These are phyloP conservation scores for Melopsittacus undulatus DNA, from an alignment of 2,797 vertebrate species.

Conservation along the genomic window DNA sequence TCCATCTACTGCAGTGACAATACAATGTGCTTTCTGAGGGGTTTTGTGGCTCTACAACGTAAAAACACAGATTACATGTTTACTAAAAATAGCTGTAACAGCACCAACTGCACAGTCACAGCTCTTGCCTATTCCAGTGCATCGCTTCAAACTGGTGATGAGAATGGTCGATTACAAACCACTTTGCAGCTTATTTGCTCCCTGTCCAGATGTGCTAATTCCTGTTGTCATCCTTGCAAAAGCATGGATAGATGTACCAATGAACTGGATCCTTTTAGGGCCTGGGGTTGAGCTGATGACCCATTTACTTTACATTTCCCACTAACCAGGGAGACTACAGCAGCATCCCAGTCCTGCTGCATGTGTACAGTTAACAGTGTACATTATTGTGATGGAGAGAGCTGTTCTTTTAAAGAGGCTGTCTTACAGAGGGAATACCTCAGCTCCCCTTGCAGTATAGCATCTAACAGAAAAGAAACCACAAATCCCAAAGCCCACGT, in stretches of 20 bases:
- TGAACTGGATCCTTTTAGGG: not conserved
- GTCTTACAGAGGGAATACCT: not conserved
- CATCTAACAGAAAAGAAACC: not conserved
- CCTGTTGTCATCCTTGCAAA: not conserved
- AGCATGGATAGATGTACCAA: rapidly evolving
- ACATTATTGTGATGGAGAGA: not conserved
- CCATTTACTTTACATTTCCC: not conserved
- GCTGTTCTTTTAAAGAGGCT: not conserved
- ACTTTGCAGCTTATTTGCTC: not conserved
- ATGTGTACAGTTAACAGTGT: not conserved
- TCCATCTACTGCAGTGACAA: not conserved
- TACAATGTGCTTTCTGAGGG: not conserved
- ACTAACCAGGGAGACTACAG: not conserved
- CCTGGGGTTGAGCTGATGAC: not conserved
- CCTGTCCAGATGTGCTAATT: not conserved
- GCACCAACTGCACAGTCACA: not conserved
- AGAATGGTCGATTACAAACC: not conserved
- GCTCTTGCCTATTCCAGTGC: not conserved
- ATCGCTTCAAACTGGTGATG: not conserved
- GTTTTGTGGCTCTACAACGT: not conserved
- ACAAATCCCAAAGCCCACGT: not conserved
- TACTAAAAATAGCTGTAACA: not conserved
- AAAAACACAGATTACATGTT: not conserved
- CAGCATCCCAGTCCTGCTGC: not conserved
- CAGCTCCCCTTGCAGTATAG: not conserved